phyloP scores from a whole-genome alignment of 2,113 vertebrate species.

The Lophius piscatorius region DNA sequence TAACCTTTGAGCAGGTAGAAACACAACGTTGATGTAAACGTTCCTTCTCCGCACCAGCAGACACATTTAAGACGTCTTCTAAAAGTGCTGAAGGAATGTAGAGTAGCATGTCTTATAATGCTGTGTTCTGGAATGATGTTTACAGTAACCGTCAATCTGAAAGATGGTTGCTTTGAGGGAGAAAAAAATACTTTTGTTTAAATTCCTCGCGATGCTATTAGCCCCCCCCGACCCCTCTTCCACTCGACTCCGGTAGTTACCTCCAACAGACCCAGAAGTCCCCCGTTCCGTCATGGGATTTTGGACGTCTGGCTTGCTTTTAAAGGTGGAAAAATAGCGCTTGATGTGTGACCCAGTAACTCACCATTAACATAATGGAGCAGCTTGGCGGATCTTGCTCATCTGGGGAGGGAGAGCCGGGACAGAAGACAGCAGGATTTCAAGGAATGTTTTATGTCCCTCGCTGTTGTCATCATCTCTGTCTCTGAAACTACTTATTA shows the following conservation, averaged over 20 bases:
- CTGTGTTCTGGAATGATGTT: slow-evolving; percentile 81
- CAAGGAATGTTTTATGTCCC: slow-evolving; percentile 45
- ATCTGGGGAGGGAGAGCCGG: background rate
- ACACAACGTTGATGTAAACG: no score
- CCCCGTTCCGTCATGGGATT: slow-evolving; percentile 57
- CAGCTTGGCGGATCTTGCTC: slow-evolving; percentile 20
- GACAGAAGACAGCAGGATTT: slow-evolving; percentile 25
- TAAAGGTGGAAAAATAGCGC: slow-evolving; percentile 64
- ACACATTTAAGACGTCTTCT: slow-evolving; percentile 62
- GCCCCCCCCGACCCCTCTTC: slow-evolving; percentile 32
- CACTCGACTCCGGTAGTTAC: slow-evolving; percentile 43
- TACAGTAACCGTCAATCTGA: slow-evolving; percentile 84
- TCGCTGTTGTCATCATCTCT: slow-evolving; percentile 32
- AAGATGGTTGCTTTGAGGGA: slow-evolving; percentile 80
- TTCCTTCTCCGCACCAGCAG: slow-evolving; percentile 49
- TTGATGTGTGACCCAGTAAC: slow-evolving; percentile 61
- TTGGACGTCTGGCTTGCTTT: slow-evolving; percentile 70
- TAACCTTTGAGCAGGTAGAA: no score
- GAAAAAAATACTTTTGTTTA: slow-evolving; percentile 83
- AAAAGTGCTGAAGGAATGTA: slow-evolving; percentile 74
- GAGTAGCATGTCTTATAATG: slow-evolving; percentile 78
- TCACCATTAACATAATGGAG: slow-evolving; percentile 63
- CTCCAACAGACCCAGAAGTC: slow-evolving; percentile 43
- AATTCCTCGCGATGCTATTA: slow-evolving; percentile 80
- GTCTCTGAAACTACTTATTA: slow-evolving; percentile 3